Evolutionary conservation across 2,888 invertebrate species (phyloP).

Genomic region (Cosmia trapezina): DNA sequence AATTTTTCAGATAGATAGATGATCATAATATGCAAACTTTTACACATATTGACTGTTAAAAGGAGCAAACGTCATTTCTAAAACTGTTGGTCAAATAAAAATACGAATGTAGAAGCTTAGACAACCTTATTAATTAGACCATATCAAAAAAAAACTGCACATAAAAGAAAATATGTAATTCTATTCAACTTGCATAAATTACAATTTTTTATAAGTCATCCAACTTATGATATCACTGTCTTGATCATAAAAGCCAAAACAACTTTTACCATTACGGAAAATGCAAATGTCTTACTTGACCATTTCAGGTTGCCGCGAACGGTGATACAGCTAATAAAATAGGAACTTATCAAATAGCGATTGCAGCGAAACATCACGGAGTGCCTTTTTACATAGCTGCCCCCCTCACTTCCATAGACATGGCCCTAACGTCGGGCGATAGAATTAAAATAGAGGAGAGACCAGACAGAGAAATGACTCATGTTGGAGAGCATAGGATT

Average conservation of each 20-base stretch:
- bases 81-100: background rate
- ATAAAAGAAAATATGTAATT: slow-evolving; percentile 4
- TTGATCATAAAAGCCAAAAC: slow-evolving; percentile 21
- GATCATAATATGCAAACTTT: background rate
- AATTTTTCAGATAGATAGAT: background rate
- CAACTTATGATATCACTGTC: slow-evolving; percentile 36
- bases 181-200: slow-evolving; percentile 25
- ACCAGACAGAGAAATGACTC: slow-evolving; percentile 97
- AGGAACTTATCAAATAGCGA: slow-evolving; percentile 98
- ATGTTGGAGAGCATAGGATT: slow-evolving; percentile 95
- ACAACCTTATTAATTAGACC: background rate
- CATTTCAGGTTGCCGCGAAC: slow-evolving; percentile 94
- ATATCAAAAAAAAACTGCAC: background rate
- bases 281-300: slow-evolving; percentile 18
- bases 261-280: slow-evolving; percentile 7
- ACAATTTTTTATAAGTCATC: slow-evolving; percentile 4
- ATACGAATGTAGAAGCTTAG: background rate
- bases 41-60: background rate
- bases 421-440: slow-evolving; percentile 94
- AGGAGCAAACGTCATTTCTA: no score
- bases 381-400: slow-evolving; percentile 99
- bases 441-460: slow-evolving; percentile 98
- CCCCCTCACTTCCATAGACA: slow-evolving; percentile 97
- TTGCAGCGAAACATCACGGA: slow-evolving; percentile 96
- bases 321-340: slow-evolving; percentile 99